Conservation (phyloP, 2,888 invertebrate species). For the Platycheirus rosarum region DNA sequence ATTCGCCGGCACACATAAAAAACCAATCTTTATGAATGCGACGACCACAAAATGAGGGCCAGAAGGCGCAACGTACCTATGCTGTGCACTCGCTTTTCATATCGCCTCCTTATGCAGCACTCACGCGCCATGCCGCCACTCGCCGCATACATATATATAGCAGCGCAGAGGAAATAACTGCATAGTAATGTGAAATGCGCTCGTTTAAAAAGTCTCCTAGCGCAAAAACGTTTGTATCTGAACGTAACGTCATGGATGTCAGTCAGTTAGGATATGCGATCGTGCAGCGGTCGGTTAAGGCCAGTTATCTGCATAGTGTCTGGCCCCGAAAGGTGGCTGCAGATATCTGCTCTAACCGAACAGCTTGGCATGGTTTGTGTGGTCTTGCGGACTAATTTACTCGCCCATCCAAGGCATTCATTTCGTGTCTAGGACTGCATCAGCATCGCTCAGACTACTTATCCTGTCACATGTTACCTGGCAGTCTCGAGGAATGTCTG, state of each 20-base stretch:
- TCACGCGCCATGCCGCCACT: conserved; percentile 57
- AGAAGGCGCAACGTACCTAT: conserved; percentile 42
- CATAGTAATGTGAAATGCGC: conserved; percentile 72
- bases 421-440: conserved; percentile 64
- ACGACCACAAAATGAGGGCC: conserved; percentile 48
- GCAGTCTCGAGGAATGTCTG: conserved; percentile 54
- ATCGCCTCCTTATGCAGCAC: conserved; percentile 67
- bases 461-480: conserved; percentile 74
- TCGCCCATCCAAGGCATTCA: conserved; percentile 68
- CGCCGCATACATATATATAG: neutral
- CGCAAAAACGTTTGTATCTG: conserved; percentile 72
- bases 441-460: conserved; percentile 69
- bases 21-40: conserved; percentile 72
- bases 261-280: conserved; percentile 73
- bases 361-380: conserved; percentile 67
- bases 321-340: conserved; percentile 69
- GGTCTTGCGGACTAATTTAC: conserved; percentile 74
- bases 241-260: conserved; percentile 69
- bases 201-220: conserved; percentile 71
- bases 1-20: conserved; percentile 61
- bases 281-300: conserved; percentile 64
- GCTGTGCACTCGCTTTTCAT: conserved; percentile 69
- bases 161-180: conserved; percentile 41
- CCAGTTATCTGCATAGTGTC: conserved; percentile 71
- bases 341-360: conserved; percentile 62